phyloP scores from a whole-genome alignment of 2,888 invertebrate species.

The Helleia helle region DNA sequence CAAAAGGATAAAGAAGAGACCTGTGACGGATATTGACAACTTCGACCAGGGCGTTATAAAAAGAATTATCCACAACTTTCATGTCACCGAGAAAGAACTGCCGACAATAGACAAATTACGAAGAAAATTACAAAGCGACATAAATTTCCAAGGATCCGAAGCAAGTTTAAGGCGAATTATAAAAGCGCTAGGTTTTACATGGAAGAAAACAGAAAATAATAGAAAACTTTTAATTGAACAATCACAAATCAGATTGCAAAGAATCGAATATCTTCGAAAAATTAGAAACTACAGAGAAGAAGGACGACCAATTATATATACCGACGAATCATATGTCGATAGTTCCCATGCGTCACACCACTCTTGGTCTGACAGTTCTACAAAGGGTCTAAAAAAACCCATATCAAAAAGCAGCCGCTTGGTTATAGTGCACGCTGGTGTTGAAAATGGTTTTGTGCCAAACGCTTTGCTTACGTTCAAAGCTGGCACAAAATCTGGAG shows the following conservation, averaged over 20 bases:
- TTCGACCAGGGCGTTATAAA: too few relatives aligned
- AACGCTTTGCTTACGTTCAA: background rate
- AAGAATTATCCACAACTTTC: conserved; percentile 29
- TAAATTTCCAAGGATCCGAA: conserved; percentile 13
- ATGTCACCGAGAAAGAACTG: conserved; percentile 26
- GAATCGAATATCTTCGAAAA: conserved; percentile 9
- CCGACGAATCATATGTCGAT: conserved; percentile 22
- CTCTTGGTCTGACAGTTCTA: background rate
- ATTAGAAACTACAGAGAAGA: conserved; percentile 19
- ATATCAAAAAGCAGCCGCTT: background rate
- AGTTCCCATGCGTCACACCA: background rate
- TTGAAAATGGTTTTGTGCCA: background rate
- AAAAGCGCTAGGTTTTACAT: conserved; percentile 19
- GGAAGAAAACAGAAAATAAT: conserved; percentile 22
- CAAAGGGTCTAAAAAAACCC: too few relatives aligned
- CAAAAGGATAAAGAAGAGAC: too few relatives aligned
- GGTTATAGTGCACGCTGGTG: background rate
- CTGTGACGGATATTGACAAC: too few relatives aligned
- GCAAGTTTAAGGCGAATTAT: conserved; percentile 14
- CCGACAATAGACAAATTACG: conserved; percentile 23
- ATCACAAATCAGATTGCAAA: conserved; percentile 15
- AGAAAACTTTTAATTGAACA: conserved; percentile 20
- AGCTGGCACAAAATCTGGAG: background rate
- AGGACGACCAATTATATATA: conserved; percentile 21
- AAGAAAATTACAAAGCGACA: conserved; percentile 15